Evolutionary conservation across 2,888 invertebrate species (phyloP).

Genomic region (Strigamia crassipes): DNA sequence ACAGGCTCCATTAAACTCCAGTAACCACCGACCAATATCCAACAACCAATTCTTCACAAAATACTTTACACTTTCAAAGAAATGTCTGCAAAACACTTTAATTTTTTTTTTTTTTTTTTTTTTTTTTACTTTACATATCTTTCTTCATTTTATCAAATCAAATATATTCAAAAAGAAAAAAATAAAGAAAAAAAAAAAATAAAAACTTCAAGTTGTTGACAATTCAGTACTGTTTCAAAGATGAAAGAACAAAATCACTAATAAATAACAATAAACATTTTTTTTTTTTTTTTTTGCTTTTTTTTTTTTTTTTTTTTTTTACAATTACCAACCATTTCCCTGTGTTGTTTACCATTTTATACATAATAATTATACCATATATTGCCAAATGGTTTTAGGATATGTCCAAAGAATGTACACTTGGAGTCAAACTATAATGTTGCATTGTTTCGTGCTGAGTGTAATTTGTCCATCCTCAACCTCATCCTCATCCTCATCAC

Average conservation of each 20-base stretch:
- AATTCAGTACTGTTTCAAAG: not conserved
- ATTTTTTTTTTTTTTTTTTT: constrained; percentile 3
- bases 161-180: not conserved
- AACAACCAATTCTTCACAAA: constrained; percentile 1
- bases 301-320: not conserved
- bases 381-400: constrained; percentile 16
- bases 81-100: constrained; percentile 12
- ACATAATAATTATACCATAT: constrained; percentile 2
- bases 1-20: constrained; percentile 21
- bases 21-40: constrained; percentile 21
- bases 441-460: constrained; percentile 21
- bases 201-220: too few relatives aligned
- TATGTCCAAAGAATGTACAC: not conserved
- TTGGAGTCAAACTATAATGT: constrained; percentile 3
- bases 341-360: not conserved
- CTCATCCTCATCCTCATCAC: too few relatives aligned
- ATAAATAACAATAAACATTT: not conserved
- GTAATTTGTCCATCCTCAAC: not conserved
- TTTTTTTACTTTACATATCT: not conserved
- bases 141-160: not conserved
- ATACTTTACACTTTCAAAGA: constrained; percentile 2
- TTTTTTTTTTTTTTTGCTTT: not conserved
- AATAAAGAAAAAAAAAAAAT: too few relatives aligned
- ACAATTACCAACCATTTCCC: not conserved
- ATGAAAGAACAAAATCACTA: not conserved